A percentile compares a stretch with the other conserved stretches of the same genome.
Evolutionary conservation across 2,797 vertebrate species (phyloP).

Genomic region (Hafferia zeledoni): DNA sequence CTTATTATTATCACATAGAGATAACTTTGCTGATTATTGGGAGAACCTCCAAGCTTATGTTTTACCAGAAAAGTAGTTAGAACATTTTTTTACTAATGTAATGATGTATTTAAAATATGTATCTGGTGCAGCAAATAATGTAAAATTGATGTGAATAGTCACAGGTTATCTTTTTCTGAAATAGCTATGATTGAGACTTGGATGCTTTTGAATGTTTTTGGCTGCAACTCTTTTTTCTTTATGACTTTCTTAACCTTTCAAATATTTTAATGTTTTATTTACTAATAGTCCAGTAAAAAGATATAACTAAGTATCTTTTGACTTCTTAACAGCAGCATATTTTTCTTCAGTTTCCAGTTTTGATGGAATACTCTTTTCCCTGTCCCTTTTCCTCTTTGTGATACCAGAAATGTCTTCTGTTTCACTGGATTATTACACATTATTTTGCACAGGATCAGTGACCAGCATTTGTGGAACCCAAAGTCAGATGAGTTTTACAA

Average conservation of each 20-base stretch:
- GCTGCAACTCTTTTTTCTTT: not conserved
- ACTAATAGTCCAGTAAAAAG: not conserved
- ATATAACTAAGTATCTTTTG: not conserved
- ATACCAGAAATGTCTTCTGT: not conserved
- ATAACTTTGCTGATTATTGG: not conserved
- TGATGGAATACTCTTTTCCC: not conserved
- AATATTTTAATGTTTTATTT: not conserved
- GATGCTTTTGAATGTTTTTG: not conserved
- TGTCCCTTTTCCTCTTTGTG: not conserved
- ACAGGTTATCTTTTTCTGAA: not conserved
- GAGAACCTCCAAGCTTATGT: not conserved
- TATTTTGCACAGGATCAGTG: not conserved
- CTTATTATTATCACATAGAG: not conserved
- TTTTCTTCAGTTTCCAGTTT: not conserved
- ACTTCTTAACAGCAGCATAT: not conserved
- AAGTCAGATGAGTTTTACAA: not conserved
- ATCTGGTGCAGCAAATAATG: not conserved
- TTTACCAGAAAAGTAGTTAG: not conserved
- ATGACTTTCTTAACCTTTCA: not conserved
- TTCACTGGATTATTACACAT: not conserved
- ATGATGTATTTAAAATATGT: not conserved
- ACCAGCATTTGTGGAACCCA: not conserved
- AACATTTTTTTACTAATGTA: not conserved
- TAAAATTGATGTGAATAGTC: not conserved
- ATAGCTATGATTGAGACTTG: not conserved